phyloP scores from a whole-genome alignment of 2,797 vertebrate species.

The Gephyroberyx darwinii region DNA sequence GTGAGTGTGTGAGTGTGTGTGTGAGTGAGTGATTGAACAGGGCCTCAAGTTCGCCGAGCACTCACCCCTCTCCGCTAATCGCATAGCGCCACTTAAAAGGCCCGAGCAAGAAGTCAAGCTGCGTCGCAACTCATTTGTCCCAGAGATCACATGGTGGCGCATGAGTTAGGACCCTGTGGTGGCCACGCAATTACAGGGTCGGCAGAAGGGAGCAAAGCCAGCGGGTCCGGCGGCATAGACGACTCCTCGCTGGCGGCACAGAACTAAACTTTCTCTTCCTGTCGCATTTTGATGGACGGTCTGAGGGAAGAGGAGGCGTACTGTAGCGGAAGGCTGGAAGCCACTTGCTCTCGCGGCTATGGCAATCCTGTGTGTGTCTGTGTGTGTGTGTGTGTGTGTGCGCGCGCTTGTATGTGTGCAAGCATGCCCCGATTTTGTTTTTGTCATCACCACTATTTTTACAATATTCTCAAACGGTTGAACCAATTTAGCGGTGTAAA shows the following conservation, averaged over 20 bases:
- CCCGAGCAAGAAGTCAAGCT: conserved; percentile 54
- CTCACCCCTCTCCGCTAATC: conserved; percentile 61
- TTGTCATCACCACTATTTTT: conserved; percentile 58
- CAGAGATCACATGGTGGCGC: conserved; percentile 69
- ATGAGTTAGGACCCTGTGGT: conserved; percentile 71
- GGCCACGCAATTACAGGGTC: conserved; percentile 73
- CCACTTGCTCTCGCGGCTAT: conserved; percentile 24
- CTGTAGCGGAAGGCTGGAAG: conserved; percentile 46
- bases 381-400: not conserved
- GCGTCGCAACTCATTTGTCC: conserved; percentile 71
- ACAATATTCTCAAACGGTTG: conserved; percentile 17
- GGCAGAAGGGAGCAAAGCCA: conserved; percentile 55
- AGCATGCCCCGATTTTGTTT: conserved; percentile 46
- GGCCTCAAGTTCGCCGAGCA: conserved; percentile 48
- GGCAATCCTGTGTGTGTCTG: not conserved
- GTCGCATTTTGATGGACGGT: conserved; percentile 69
- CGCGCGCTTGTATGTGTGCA: conserved; percentile 14
- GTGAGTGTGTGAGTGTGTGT: too few species aligned
- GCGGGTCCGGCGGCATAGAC: conserved; percentile 56
- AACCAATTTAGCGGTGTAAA: conserved; percentile 47
- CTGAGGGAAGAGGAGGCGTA: conserved; percentile 45
- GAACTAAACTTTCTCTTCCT: conserved; percentile 73
- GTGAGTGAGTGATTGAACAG: conserved; percentile 43
- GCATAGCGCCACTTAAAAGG: conserved; percentile 69
- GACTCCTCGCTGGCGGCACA: conserved; percentile 67